A percentile compares a stretch with the other conserved stretches of the same genome.
phyloP scores from a whole-genome alignment of 2,888 invertebrate species.

The Cataglyphis rosenhaueri region DNA sequence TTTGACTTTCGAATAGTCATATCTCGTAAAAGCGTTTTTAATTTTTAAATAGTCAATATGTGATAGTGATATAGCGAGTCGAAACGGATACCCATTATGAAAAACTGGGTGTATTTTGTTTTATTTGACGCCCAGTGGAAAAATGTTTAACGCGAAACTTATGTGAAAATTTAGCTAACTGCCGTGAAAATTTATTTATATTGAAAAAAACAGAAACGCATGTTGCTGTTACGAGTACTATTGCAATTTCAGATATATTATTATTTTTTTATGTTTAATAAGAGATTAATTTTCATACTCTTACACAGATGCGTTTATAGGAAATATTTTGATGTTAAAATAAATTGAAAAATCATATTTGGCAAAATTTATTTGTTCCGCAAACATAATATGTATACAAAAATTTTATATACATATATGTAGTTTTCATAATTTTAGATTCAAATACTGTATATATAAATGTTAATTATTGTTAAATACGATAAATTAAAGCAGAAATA shows the following conservation, averaged over 20 bases:
- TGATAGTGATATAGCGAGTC: slow-evolving; percentile 12
- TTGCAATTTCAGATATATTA: not conserved
- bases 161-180: not conserved
- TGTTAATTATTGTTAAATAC: not conserved
- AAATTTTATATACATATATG: not conserved
- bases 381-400: too few relatives aligned
- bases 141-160: slow-evolving; percentile 48
- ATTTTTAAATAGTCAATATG: slow-evolving; percentile 24
- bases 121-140: slow-evolving; percentile 17
- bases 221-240: not conserved
- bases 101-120: slow-evolving; percentile 42
- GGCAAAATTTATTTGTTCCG: not conserved
- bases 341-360: slow-evolving; percentile 29
- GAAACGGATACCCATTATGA: slow-evolving; percentile 3
- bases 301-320: not conserved
- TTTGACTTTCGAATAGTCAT: slow-evolving; percentile 25
- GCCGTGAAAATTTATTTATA: slow-evolving; percentile 38
- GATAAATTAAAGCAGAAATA: not conserved
- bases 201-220: not conserved
- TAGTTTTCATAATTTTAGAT: not conserved
- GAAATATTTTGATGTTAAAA: slow-evolving; percentile 11
- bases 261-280: slow-evolving; percentile 31
- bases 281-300: slow-evolving; percentile 8
- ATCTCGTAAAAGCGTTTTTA: slow-evolving; percentile 1
- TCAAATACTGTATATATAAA: not conserved